phyloP scores from a whole-genome alignment of 1,140 invertebrate species.

The Solenopsis invicta region DNA sequence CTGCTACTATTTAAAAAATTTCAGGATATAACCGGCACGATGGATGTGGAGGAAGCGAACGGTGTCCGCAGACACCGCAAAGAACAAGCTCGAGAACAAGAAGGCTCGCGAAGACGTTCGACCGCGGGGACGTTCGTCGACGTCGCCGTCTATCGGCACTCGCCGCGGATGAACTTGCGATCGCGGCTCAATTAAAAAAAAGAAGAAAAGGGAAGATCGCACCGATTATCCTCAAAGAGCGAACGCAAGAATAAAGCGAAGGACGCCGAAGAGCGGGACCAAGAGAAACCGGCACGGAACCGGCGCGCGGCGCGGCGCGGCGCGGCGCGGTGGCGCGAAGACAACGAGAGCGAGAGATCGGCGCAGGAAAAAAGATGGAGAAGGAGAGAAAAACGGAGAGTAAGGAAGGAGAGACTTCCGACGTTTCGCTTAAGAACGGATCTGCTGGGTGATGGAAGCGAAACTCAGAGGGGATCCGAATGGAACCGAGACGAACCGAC shows the following conservation, averaged over 20 bases:
- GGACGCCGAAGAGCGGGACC: conserved; percentile 14
- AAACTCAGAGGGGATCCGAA: not conserved
- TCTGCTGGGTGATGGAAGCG: conserved; percentile 32
- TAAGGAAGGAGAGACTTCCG: conserved; percentile 11
- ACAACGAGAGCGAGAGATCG: not conserved
- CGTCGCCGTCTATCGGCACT: not conserved
- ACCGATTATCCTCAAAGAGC: conserved; percentile 44
- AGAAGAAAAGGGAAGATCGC: not conserved
- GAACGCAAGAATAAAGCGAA: conserved; percentile 41
- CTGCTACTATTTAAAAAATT: not conserved
- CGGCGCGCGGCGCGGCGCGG: not conserved
- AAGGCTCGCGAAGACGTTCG: not conserved
- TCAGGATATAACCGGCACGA: not conserved
- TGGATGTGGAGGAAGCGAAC: not conserved
- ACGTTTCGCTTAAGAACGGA: conserved; percentile 31
- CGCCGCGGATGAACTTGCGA: conserved; percentile 14
- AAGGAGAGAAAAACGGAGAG: conserved; percentile 10
- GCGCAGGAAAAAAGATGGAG: not conserved
- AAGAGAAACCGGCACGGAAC: not conserved
- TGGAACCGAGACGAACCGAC: conserved; percentile 46
- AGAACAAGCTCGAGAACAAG: conserved; percentile 47
- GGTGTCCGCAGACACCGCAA: conserved; percentile 15
- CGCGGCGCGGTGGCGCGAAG: not conserved
- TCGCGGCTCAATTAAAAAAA: conserved; percentile 23
- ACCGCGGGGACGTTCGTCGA: conserved; percentile 2